Evolutionary conservation across 2,113 vertebrate genomes (phyloP).

Genomic region (Tychaedon coryphoeus): DNA sequence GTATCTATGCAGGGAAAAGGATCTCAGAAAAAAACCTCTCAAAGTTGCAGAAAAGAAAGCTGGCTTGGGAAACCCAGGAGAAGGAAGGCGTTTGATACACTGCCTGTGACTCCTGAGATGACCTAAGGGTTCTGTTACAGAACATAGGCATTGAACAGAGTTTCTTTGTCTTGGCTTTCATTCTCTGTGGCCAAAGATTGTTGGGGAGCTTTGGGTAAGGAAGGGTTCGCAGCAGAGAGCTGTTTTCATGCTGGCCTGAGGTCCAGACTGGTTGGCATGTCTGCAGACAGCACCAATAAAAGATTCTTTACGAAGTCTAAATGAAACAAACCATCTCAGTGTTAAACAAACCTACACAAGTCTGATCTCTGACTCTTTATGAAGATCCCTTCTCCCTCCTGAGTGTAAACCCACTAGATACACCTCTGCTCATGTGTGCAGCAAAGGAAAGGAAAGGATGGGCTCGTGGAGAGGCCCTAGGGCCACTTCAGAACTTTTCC

Average conservation of each 20-base stretch:
- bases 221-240: not conserved
- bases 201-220: not conserved
- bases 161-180: constrained; percentile 33
- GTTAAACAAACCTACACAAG: not conserved
- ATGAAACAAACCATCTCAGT: not conserved
- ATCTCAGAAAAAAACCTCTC: not conserved
- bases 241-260: not conserved
- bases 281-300: not conserved
- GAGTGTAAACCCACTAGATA: not conserved
- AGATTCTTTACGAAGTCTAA: not conserved
- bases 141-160: not conserved
- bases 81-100: constrained; percentile 3
- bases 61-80: not conserved
- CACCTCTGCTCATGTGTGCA: not conserved
- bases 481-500: not conserved
- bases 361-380: not conserved
- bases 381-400: not conserved
- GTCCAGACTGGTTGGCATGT: not conserved
- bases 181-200: not conserved
- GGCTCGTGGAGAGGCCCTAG: not conserved
- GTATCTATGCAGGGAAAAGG: not conserved
- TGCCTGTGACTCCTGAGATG: not conserved
- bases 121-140: constrained; percentile 13
- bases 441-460: not conserved
- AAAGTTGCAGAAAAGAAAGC: not conserved